phyloP scores from a whole-genome alignment of 1,140 invertebrate species.

The Wiebesia pumilae region DNA sequence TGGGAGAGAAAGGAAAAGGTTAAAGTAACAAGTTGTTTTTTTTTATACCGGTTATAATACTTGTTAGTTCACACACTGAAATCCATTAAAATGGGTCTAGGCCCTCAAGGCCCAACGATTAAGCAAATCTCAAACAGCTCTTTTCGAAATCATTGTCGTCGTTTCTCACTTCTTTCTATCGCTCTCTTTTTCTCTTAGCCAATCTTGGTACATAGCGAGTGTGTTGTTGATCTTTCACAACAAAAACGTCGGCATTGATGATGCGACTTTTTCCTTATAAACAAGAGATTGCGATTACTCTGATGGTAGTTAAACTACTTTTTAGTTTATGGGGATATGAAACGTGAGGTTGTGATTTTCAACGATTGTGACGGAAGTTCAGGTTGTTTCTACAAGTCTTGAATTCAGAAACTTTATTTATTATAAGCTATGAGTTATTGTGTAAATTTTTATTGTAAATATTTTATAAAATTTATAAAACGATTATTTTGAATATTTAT shows the following conservation, averaged over 20 bases:
- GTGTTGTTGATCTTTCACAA: constrained; percentile 11
- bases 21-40: too few relatives aligned
- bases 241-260: not conserved
- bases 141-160: constrained; percentile 63
- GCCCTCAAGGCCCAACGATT: constrained; percentile 66
- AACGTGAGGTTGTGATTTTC: not conserved
- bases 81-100: constrained; percentile 67
- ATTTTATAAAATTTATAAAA: too few relatives aligned
- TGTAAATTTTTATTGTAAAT: too few relatives aligned
- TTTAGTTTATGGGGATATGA: not conserved
- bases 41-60: not conserved
- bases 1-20: too few relatives aligned
- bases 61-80: constrained; percentile 55
- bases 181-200: not conserved
- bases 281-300: not conserved
- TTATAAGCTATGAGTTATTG: too few relatives aligned
- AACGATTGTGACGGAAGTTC: too few relatives aligned
- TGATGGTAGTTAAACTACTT: not conserved
- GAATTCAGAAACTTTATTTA: not conserved
- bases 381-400: too few relatives aligned
- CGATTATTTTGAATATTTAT: too few relatives aligned
- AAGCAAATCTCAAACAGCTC: constrained; percentile 66
- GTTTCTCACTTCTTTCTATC: not conserved
- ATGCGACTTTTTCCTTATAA: constrained; percentile 6
- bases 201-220: not conserved